Percentiles rank a stretch among this genome's conserved stretches.
These are phyloP conservation scores for Drosophila virilis DNA, from an alignment of 1,140 invertebrate genomes.

Conservation along the genomic window DNA sequence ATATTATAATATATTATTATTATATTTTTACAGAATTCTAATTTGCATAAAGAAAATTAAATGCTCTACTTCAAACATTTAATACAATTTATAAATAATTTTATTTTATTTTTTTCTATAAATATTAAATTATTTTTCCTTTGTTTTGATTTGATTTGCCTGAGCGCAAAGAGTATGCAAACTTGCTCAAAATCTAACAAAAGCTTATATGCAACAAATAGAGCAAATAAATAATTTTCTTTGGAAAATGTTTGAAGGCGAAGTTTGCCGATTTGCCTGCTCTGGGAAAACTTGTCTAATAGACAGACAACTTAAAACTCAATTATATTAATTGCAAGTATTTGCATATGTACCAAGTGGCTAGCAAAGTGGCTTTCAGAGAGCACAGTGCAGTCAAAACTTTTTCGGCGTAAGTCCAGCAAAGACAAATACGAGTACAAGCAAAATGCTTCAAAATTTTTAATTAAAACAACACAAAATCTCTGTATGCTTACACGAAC, in stretches of 20 bases:
- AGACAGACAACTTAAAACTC: conserved; percentile 46
- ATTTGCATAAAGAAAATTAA: too few relatives aligned
- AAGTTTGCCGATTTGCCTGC: conserved; percentile 27
- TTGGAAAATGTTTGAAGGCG: conserved; percentile 5
- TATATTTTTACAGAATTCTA: too few relatives aligned
- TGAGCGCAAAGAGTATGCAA: neutral
- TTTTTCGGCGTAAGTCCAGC: conserved; percentile 8
- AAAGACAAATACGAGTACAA: conserved; percentile 25
- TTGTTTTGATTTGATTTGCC: neutral
- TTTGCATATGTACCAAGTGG: conserved; percentile 30
- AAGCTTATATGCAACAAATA: conserved; percentile 5
- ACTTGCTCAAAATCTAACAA: neutral
- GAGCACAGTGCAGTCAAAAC: conserved; percentile 1
- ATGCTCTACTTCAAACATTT: too few relatives aligned
- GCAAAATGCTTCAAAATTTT: conserved; percentile 26
- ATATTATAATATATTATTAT: too few relatives aligned
- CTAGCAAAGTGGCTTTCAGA: neutral
- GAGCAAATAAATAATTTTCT: conserved; percentile 9
- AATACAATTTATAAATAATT: too few relatives aligned
- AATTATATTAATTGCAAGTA: conserved; percentile 62
- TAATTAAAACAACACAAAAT: conserved; percentile 38
- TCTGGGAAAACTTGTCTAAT: conserved; percentile 26
- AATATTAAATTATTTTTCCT: too few relatives aligned
- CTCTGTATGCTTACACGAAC: conserved; percentile 1
- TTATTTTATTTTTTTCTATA: too few relatives aligned